phyloP scores from a whole-genome alignment of 2,113 vertebrate species.

The Colossoma macropomum region DNA sequence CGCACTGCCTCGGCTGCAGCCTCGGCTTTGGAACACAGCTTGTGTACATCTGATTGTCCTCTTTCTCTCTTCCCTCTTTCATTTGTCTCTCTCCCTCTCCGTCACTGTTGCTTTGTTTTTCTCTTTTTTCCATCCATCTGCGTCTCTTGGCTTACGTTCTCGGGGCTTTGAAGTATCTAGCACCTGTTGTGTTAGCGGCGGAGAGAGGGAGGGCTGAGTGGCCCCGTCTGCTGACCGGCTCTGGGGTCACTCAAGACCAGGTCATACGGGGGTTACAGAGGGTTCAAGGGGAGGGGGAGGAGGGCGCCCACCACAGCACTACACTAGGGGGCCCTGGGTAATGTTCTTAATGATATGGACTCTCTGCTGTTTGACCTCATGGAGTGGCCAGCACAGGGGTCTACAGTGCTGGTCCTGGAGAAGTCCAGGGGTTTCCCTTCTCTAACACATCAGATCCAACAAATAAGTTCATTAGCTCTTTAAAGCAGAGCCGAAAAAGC shows the following conservation, averaged over 20 bases:
- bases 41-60: constrained; percentile 8
- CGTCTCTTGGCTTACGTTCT: constrained; percentile 28
- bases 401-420: too few species aligned
- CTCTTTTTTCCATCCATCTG: constrained; percentile 29
- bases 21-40: too few species aligned
- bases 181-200: constrained; percentile 56
- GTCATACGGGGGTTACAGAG: constrained; percentile 37
- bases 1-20: too few species aligned
- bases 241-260: constrained; percentile 1
- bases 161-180: constrained; percentile 42
- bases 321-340: neutral
- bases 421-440: too few species aligned
- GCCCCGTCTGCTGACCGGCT: constrained; percentile 33
- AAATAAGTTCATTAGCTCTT: too few species aligned
- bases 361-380: neutral
- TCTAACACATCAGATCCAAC: too few species aligned
- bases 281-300: constrained; percentile 11
- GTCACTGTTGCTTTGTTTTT: neutral
- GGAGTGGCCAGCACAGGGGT: neutral
- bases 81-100: neutral
- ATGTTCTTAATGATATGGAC: neutral
- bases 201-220: neutral
- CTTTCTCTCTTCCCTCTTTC: neutral
- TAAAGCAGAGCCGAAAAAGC: too few species aligned
- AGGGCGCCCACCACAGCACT: neutral